Conservation (phyloP, 1,140 invertebrate species). For the Tetramorium simillimum region DNA sequence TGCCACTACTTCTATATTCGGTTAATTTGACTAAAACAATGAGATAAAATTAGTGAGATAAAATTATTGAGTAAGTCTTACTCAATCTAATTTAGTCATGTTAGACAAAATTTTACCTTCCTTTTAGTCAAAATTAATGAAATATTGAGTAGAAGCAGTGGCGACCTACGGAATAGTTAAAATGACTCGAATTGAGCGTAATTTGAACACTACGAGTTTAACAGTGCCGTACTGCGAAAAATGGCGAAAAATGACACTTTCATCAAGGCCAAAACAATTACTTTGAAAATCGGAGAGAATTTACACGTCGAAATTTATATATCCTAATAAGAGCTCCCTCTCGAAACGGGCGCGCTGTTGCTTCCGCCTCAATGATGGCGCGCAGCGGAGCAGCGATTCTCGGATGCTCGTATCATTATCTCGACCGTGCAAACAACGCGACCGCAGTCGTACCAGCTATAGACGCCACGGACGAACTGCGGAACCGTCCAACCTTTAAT, state of each 20-base stretch:
- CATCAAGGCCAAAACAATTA: not conserved
- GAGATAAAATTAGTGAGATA: no score
- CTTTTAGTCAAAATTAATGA: no score
- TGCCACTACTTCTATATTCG: no score
- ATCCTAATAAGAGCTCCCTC: not conserved
- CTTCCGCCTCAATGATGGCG: constrained; percentile 3
- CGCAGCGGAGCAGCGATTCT: not conserved
- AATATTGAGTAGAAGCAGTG: no score
- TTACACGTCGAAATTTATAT: not conserved
- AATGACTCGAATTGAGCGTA: no score
- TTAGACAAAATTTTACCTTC: no score
- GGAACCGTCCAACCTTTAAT: constrained; percentile 68
- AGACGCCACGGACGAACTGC: constrained; percentile 54
- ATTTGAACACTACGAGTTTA: no score
- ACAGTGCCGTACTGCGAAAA: not conserved
- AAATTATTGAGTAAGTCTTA: no score
- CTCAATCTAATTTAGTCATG: no score
- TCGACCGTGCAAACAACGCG: constrained; percentile 69
- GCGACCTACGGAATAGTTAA: no score
- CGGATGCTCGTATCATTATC: constrained; percentile 67
- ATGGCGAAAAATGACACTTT: not conserved
- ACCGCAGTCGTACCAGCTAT: constrained; percentile 58
- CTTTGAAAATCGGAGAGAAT: not conserved
- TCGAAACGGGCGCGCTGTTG: not conserved
- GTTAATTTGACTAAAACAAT: no score